A percentile compares a stretch with the other conserved stretches of the same genome.
phyloP scores from a whole-genome alignment of 2,113 vertebrate species.

The Sylvicapra grimmia region DNA sequence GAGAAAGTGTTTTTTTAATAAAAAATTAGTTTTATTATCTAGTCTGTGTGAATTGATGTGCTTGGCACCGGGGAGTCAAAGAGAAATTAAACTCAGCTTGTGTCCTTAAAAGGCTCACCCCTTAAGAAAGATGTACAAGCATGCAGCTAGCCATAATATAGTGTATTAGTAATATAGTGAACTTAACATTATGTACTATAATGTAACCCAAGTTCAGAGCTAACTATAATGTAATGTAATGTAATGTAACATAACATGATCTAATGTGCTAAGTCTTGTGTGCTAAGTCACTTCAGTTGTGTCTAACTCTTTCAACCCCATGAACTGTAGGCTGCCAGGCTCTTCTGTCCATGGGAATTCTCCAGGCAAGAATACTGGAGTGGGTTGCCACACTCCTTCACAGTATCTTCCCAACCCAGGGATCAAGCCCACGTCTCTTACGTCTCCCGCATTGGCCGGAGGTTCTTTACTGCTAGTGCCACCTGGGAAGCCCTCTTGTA shows the following conservation, averaged over 20 bases:
- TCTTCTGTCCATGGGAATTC: not conserved
- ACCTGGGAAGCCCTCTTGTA: not conserved
- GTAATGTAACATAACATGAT: not conserved
- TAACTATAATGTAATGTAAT: too few relatives aligned
- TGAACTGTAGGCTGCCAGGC: not conserved
- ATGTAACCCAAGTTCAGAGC: not conserved
- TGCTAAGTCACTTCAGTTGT: not conserved
- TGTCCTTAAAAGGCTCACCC: not conserved
- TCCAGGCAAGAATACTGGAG: not conserved
- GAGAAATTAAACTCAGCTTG: not conserved
- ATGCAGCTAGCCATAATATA: not conserved
- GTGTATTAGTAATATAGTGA: not conserved
- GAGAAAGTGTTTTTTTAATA: not conserved
- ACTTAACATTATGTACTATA: not conserved
- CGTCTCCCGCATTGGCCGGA: fast-evolving
- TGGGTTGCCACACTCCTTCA: not conserved
- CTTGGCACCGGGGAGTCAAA: not conserved
- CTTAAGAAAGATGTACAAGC: not conserved
- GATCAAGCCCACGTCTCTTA: not conserved
- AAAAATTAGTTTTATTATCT: not conserved
- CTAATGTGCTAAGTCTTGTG: not conserved
- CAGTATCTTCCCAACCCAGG: not conserved
- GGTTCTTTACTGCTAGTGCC: not conserved
- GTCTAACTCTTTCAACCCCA: not conserved
- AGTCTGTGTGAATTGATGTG: not conserved